Base-by-base conservation (phyloP, 2,888 invertebrate species). In the Thymelicus lineola region DNA sequence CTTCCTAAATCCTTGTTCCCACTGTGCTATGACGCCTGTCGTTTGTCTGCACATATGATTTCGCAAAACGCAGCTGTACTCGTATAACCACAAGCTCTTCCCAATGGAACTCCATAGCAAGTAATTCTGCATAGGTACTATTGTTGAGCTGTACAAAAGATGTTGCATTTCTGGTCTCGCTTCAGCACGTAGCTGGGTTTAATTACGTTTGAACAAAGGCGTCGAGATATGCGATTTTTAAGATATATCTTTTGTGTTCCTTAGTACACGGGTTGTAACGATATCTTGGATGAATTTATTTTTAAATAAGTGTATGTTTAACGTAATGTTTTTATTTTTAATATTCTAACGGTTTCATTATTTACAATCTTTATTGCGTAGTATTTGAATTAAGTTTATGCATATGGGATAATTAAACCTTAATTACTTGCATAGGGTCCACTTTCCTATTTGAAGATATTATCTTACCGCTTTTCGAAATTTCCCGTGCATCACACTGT, bases 161-260 rank as follows among this genome's bases (percentile, higher is more conserved):
- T 64, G 64, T 70, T 70, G 70, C 64, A 70, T 70, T 70, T 70
- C 53, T 66, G 38, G 67, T 70, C 58, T 59, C 55, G 61, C 66
- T 45, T 59, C 71, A 15, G 4, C 38, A 57, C 59, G 73, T 70
- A 66, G 66, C 69, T 46, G 59, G 61, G 68, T 42, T 70, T 71
- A 74, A 74, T 74, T 72, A 35, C 68, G 48, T 67, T 61, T 6
- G 12, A 73, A 75, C 70, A 73, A 76, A 73, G 73, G 70, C 69
- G 71, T 75, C 66, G 64, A 72, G 70, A 71, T 72, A 59, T 72
- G 72, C 71, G 67, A 72, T 72, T 71, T 76, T 75, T 71, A 57
- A 28, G 71, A 70, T 58, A 50, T 70, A 70, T 71, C 71, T 73
- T 70, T 71, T 72, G 71, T 70, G 66, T 65, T 63, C 58, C 68